Evolutionary conservation across 2,888 invertebrate species (phyloP), one percentile per base, ranked within the genome.

Genomic region (Acrobasis consociella): DNA sequence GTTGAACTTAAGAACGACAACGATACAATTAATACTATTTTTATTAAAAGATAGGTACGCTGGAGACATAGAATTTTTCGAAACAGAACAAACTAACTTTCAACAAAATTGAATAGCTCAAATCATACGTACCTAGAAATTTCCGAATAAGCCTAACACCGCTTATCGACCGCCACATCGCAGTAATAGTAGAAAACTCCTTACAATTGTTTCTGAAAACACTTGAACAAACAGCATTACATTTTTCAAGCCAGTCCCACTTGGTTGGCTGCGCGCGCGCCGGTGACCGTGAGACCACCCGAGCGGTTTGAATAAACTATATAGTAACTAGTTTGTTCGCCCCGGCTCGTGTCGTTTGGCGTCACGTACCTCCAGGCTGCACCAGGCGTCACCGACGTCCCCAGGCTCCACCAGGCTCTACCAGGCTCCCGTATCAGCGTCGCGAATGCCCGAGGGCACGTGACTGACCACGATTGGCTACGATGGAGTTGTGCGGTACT

Each of bases 231-330:
- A 90, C 85, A 87, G 70, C 77, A 84, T 78, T 81, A 81, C 84
- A 76, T 82, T 83, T 81, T 76, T 61, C 61, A 73, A 78, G 79
- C 80, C 81, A 78, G 83, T 83, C 82, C 82, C 83, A 71, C 74
- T 68, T 72, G 69, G 73, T 69, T 64, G 69, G 65, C 76, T 80
- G 77, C 80, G 80, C 72, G 75, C 72, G 74, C 77, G 74, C 75
- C 58, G 62, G 73, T 83, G 86, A 77, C 75, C 73, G 80, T 77
- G 72, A 74, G 86, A 81, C 85, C 81, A 92, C 93, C 93, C 91
- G 93, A 93, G 92, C 93, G 91, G 93, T 80, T 82, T 91, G 93
- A 90, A 85, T 93, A 93, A 91, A 91, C 93, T 93, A 84, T 87
- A 74, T 70, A 64, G 72, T 69, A 73, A 69, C 80, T 86, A 93